Evolutionary conservation across 2,113 vertebrate genomes (phyloP), one percentile per base, ranked within the genome.

Genomic region (Lepidothrix coronata): DNA sequence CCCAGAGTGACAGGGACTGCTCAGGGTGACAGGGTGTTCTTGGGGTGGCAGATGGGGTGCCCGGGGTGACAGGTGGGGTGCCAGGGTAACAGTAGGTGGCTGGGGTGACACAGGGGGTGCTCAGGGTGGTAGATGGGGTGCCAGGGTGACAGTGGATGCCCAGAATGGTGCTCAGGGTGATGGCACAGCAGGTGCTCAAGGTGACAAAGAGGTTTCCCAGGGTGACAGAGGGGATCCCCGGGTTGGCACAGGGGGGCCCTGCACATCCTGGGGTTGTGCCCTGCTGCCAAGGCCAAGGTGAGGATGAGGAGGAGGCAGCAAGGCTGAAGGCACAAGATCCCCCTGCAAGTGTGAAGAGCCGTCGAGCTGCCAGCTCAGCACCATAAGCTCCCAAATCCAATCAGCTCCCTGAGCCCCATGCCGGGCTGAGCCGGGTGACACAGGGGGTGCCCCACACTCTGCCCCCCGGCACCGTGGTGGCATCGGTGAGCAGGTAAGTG

Each of bases 381-480:
- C 72, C 9, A 1, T 70, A 49, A 95, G 61, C 81, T 48, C 39
- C 77, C 55, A 61, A 49, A 95, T 76, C 94, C 33, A 28, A 41
- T 88, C 87, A 71, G 83, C 1, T 9, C 67, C 81, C 73, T 37
- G 67, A 91, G 49, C 72, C 66, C 41, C 3, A 23, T 2, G n/a
- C 31, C 2, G 3, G 30, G 23, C 25, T 3, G 46, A 18, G 33
- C 28, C 3, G 63, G 30, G 22, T 3, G 13, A 39, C 51, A 5
- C 30, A 9, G 31, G 33, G 18, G 8, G 9, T n/a, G 41, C 30
- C 76, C 49, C 48, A 16, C 9, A 0, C 41, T 9, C 6, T 14
- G 15, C 0, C 35, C 33, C 20, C 37, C 2, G 0, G 15, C 25
- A 11, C 25, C 2, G 1, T 12, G 5, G 52, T 5, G 14, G 11